A percentile compares a stretch with the other conserved stretches of the same genome.
These are phyloP conservation scores for Andricus quercusramuli DNA, from an alignment of 2,888 invertebrate species.

Conservation along the genomic window DNA sequence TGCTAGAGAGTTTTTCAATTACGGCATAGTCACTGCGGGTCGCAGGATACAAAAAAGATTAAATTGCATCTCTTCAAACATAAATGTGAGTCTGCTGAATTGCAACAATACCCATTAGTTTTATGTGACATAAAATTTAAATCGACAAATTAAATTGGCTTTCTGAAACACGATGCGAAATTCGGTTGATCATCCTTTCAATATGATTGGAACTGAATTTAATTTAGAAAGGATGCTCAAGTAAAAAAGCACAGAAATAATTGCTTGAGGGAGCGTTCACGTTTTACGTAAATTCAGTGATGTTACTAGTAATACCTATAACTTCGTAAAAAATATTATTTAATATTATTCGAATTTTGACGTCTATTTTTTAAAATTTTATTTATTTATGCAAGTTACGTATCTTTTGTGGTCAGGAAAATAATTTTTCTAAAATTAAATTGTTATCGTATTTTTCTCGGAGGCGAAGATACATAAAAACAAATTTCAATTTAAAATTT, in stretches of 20 bases:
- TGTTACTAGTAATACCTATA: too few relatives aligned
- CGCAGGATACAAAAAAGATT: slow-evolving; percentile 9
- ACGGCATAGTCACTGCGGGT: background rate
- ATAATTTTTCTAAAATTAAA: too few relatives aligned
- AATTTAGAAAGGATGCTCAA: background rate
- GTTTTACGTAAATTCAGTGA: too few relatives aligned
- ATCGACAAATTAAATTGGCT: slow-evolving; percentile 22
- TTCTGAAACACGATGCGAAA: background rate
- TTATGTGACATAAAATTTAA: slow-evolving; percentile 11
- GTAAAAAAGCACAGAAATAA: background rate
- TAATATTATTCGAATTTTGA: too few relatives aligned
- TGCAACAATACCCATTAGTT: slow-evolving; percentile 7
- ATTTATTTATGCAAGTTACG: too few relatives aligned
- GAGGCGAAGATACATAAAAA: too few relatives aligned
- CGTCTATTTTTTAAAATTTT: too few relatives aligned
- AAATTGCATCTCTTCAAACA: slow-evolving; percentile 34
- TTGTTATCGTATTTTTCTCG: too few relatives aligned
- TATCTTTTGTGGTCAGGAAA: too few relatives aligned
- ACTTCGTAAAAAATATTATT: too few relatives aligned
- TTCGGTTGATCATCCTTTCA: background rate
- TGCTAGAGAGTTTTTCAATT: slow-evolving; percentile 30
- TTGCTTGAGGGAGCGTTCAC: too few relatives aligned
- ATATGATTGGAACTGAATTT: background rate
- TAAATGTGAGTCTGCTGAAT: slow-evolving; percentile 10
- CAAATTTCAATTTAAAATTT: too few relatives aligned